These are phyloP conservation scores for Dolichoris vasculosae DNA, from an alignment of 1,140 invertebrate genomes.

Conservation along the genomic window DNA sequence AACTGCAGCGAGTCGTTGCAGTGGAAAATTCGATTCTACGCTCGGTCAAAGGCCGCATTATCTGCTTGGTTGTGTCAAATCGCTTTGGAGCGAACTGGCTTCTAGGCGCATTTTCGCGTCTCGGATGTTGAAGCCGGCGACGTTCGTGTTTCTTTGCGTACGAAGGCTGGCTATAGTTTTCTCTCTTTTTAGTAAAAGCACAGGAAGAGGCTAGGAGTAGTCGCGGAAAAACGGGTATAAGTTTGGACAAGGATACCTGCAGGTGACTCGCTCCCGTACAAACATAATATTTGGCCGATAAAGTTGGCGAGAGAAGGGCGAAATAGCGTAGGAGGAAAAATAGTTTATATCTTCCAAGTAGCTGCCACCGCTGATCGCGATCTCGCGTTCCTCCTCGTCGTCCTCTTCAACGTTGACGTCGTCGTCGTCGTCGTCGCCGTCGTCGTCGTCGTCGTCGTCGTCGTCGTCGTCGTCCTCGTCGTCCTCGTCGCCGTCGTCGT, in stretches of 20 bases:
- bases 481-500: too few relatives aligned
- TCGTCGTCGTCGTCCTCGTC: not conserved
- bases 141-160: not conserved
- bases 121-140: not conserved
- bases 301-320: not conserved
- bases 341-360: not conserved
- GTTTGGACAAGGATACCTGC: slow-evolving; percentile 34
- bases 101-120: slow-evolving; percentile 27
- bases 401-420: too few relatives aligned
- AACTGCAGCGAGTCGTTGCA: slow-evolving; percentile 29
- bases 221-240: not conserved
- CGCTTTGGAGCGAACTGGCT: not conserved
- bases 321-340: not conserved
- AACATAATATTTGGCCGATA: slow-evolving; percentile 28
- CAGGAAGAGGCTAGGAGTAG: slow-evolving; percentile 3
- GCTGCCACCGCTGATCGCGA: not conserved
- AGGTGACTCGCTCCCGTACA: slow-evolving; percentile 2
- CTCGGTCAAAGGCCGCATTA: slow-evolving; percentile 42
- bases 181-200: slow-evolving; percentile 29
- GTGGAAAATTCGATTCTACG: slow-evolving; percentile 32
- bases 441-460: not conserved
- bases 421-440: too few relatives aligned
- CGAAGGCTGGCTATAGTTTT: not conserved
- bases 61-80: slow-evolving; percentile 37
- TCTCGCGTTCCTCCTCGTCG: not conserved